These are phyloP conservation scores for Tiliqua scincoides DNA, from an alignment of 2,113 vertebrate species.

Conservation along the genomic window DNA sequence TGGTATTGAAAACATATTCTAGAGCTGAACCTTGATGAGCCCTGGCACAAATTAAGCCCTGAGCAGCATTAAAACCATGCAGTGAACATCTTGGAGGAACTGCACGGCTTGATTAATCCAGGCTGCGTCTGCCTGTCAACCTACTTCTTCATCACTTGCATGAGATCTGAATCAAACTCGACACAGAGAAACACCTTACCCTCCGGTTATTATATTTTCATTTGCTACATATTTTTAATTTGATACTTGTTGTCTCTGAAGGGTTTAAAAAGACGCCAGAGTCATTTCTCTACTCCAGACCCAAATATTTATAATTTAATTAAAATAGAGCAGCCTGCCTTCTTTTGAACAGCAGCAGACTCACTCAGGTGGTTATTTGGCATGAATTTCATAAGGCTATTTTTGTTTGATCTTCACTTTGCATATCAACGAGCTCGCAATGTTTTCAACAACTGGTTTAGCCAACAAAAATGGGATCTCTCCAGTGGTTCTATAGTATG, in stretches of 20 bases:
- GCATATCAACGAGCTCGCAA: neutral
- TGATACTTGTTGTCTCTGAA: neutral
- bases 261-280: neutral
- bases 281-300: neutral
- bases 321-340: neutral
- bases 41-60: neutral
- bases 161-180: slow-evolving; percentile 10
- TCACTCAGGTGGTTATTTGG: neutral
- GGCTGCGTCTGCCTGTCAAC: slow-evolving; percentile 8
- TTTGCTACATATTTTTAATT: slow-evolving; percentile 27
- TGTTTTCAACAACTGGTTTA: neutral
- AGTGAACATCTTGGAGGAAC: neutral
- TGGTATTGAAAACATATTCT: neutral
- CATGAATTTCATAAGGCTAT: neutral
- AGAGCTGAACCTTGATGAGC: neutral
- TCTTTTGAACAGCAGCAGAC: neutral
- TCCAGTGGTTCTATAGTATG: neutral
- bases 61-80: neutral
- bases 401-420: neutral
- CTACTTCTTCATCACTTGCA: neutral
- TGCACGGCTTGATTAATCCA: neutral
- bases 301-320: slow-evolving; percentile 21
- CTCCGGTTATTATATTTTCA: slow-evolving; percentile 21
- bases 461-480: neutral
- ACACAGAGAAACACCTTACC: slow-evolving; percentile 2